Evolutionary conservation across 2,797 vertebrate species (phyloP).

Genomic region (Oophaga sylvatica): DNA sequence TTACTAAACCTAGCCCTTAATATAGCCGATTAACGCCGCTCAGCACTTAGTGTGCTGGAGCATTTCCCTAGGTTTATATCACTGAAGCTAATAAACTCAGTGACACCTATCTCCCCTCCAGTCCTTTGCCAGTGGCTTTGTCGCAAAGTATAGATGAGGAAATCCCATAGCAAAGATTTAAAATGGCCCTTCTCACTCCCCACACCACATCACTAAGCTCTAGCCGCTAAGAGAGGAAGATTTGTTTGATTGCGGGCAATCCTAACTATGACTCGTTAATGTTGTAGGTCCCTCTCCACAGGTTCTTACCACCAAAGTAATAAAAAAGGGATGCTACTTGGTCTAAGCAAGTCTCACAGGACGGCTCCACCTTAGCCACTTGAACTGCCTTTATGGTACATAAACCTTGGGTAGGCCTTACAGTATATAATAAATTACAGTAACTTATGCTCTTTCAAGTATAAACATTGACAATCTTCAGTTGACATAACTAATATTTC

Average conservation of each 20-base stretch:
- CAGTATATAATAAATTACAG: not conserved
- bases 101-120: too few species aligned
- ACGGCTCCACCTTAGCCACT: not conserved
- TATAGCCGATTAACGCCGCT: too few species aligned
- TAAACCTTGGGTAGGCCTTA: not conserved
- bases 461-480: not conserved
- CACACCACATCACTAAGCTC: not conserved
- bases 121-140: too few species aligned
- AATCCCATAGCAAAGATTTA: not conserved
- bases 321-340: not conserved
- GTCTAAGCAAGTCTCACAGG: not conserved
- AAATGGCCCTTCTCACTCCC: not conserved
- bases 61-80: too few species aligned
- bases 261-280: not conserved
- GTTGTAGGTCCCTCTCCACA: not conserved
- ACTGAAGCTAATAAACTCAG: too few species aligned
- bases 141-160: not conserved
- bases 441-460: not conserved
- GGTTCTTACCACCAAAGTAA: not conserved
- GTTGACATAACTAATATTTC: not conserved
- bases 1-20: too few species aligned
- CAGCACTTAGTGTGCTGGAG: too few species aligned
- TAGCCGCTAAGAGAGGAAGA: not conserved
- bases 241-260: not conserved
- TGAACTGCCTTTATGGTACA: not conserved